Base-by-base conservation (phyloP, 2,113 vertebrate species). In the Colossoma macropomum region DNA sequence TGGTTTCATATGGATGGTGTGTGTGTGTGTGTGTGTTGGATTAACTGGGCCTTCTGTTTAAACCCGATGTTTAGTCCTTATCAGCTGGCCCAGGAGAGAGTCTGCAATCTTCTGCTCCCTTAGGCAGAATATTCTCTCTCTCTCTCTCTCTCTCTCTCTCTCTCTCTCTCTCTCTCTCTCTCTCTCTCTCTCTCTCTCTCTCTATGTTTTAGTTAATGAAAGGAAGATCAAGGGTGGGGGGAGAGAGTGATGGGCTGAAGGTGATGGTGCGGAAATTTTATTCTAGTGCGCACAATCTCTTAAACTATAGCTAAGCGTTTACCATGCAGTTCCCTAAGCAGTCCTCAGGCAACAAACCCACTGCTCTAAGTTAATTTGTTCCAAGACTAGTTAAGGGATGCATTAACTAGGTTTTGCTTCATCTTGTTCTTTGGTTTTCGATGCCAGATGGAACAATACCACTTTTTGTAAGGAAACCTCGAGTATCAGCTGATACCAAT, bases 101-200 rank as follows among this genome's bases (percentile, higher is more conserved):
- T 71, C 60, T 77, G 60, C 50, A 82, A 63, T 41, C 66, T 77
- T 74, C 68, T 83, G 30, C 79, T 82, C 84, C 84, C 68, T 75
- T 71, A 88, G 93, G 91, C 75, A 17, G 32, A 8, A 69, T 63
- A 45, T 38, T 4, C 34, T n/a, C n/a, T n/a, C n/a, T n/a, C n/a
- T n/a, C n/a, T n/a, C n/a, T n/a, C n/a, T n/a, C n/a, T n/a, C n/a
- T n/a, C n/a, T n/a, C n/a, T n/a, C n/a, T n/a, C n/a, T n/a, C n/a
- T n/a, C n/a, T n/a, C n/a, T n/a, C n/a, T n/a, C n/a, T n/a, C n/a
- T n/a, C n/a, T n/a, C n/a, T n/a, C n/a, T n/a, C n/a, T n/a, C n/a
- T n/a, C n/a, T n/a, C n/a, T n/a, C n/a, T n/a, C n/a, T n/a, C n/a
- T n/a, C n/a, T n/a, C n/a, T n/a, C n/a, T n/a, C n/a, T n/a, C n/a